Conservation (phyloP, 2,113 vertebrate species). For the Xenotilapia flavipinnis region DNA sequence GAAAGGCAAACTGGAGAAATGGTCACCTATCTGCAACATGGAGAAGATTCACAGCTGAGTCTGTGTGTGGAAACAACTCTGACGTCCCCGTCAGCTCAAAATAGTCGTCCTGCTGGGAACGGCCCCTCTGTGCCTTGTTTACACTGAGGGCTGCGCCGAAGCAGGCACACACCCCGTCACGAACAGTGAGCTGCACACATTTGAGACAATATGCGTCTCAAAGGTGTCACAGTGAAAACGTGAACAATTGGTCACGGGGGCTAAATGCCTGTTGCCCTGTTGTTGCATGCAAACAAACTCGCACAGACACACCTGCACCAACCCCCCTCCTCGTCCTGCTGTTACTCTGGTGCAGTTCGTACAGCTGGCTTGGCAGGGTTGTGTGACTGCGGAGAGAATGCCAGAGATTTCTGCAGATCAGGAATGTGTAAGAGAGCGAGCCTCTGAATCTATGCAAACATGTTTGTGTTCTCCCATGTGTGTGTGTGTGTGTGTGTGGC, state of each 20-base stretch:
- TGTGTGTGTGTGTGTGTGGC: background rate
- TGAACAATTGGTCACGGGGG: background rate
- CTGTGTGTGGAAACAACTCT: slow-evolving; percentile 50
- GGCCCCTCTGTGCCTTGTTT: slow-evolving; percentile 56
- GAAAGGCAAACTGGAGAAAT: slow-evolving; percentile 58
- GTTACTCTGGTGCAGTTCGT: background rate
- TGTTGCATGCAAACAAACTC: slow-evolving; percentile 11
- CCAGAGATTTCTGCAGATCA: slow-evolving; percentile 14
- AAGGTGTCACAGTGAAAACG: background rate
- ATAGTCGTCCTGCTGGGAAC: slow-evolving; percentile 28
- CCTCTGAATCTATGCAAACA: background rate
- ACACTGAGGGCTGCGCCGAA: slow-evolving; percentile 49
- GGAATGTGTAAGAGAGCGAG: background rate
- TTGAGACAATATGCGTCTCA: background rate
- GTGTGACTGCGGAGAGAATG: background rate
- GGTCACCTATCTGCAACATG: slow-evolving; percentile 49
- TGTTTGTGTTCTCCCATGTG: background rate
- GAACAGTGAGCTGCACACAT: slow-evolving; percentile 4
- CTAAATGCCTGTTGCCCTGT: background rate
- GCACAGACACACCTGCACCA: slow-evolving; percentile 40
- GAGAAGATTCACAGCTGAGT: background rate
- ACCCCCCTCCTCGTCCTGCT: background rate
- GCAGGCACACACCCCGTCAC: background rate
- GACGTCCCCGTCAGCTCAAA: slow-evolving; percentile 39
- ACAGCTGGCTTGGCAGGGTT: slow-evolving; percentile 50